These are phyloP conservation scores for Cladorhizidae sp. DNA, from an alignment of 37 sponge, comb jelly and placozoan species.

Conservation along the genomic window DNA sequence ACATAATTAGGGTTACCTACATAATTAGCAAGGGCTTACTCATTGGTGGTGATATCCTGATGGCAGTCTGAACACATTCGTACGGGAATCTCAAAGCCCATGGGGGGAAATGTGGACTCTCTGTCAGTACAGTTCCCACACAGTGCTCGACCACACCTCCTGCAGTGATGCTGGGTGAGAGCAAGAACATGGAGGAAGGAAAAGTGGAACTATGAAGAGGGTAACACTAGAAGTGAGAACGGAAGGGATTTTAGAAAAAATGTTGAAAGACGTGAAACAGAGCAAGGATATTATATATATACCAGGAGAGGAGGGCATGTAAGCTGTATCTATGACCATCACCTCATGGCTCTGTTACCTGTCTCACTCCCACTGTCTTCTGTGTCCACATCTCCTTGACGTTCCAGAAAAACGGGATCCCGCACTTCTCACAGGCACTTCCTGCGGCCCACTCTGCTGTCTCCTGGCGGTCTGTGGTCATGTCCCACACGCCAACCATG, in stretches of 20 bases:
- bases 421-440: constrained; percentile 89
- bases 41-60: constrained; percentile 76
- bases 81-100: constrained; percentile 96
- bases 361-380: constrained; percentile 86
- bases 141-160: constrained; percentile 94
- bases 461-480: constrained; percentile 83
- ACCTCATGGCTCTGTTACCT: no score
- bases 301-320: no score
- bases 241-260: neutral
- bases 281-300: neutral
- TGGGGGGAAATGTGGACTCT: constrained; percentile 82
- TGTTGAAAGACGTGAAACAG: neutral
- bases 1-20: no score
- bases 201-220: no score
- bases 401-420: constrained; percentile 96
- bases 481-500: constrained; percentile 84
- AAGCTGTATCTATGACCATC: no score
- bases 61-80: constrained; percentile 95
- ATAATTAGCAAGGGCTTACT: constrained; percentile 69
- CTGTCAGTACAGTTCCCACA: constrained; percentile 80
- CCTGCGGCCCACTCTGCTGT: constrained; percentile 89
- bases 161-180: constrained; percentile 92
- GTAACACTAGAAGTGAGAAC: neutral
- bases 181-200: neutral
- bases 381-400: constrained; percentile 90